A percentile compares a stretch with the other conserved stretches of the same genome.
These are phyloP conservation scores for Sesamia nonagrioides DNA, from an alignment of 1,140 invertebrate genomes.

Conservation along the genomic window DNA sequence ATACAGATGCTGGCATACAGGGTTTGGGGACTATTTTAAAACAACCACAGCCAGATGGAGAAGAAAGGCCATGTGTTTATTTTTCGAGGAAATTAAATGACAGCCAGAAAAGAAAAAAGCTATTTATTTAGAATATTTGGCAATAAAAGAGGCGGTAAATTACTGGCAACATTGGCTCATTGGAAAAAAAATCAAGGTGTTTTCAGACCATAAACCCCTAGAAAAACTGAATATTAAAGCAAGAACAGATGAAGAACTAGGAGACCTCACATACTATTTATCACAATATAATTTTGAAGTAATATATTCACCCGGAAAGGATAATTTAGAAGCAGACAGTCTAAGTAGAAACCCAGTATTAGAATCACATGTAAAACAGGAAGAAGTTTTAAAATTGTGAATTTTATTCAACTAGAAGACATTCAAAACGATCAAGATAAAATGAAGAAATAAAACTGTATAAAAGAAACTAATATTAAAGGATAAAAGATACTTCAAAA, in stretches of 20 bases:
- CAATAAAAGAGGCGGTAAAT: slow-evolving; percentile 76
- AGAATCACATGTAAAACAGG: too few relatives aligned
- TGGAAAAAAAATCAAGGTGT: slow-evolving; percentile 72
- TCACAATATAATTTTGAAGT: too few relatives aligned
- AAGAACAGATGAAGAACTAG: neutral
- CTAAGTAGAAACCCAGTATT: too few relatives aligned
- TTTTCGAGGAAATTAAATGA: slow-evolving; percentile 35
- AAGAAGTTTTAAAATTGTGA: slow-evolving; percentile 1
- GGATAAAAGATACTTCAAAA: slow-evolving; percentile 34
- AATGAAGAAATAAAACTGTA: slow-evolving; percentile 30
- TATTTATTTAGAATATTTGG: neutral
- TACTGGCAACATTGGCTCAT: slow-evolving; percentile 79
- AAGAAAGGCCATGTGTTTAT: slow-evolving; percentile 35
- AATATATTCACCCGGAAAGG: too few relatives aligned
- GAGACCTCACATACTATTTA: too few relatives aligned
- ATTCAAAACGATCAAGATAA: neutral
- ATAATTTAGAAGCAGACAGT: too few relatives aligned
- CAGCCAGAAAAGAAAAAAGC: neutral
- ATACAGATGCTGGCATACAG: slow-evolving; percentile 30
- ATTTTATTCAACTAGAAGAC: slow-evolving; percentile 2
- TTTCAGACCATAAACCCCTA: slow-evolving; percentile 75
- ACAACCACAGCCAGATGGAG: slow-evolving; percentile 24
- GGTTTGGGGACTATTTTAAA: slow-evolving; percentile 30
- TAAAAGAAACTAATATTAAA: slow-evolving; percentile 34
- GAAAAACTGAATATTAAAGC: slow-evolving; percentile 66